phyloP scores from a whole-genome alignment of 1,140 invertebrate genomes.

The Ceratina japonica region DNA sequence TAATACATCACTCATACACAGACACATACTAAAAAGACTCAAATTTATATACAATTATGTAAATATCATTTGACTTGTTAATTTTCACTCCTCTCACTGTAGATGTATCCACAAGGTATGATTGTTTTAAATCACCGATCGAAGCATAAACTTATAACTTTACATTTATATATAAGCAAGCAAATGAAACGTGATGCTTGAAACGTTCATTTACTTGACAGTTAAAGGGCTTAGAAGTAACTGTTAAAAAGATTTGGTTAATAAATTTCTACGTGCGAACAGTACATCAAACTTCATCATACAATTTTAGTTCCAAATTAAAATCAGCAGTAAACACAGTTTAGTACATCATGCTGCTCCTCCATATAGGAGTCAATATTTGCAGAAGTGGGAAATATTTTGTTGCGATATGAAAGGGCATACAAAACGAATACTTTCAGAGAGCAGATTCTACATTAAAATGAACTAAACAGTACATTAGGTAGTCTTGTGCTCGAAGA shows the following conservation, averaged over 20 bases:
- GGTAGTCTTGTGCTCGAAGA: constrained; percentile 11
- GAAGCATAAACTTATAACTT: no score
- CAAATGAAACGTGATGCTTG: no score
- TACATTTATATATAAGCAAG: no score
- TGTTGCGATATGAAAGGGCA: background rate
- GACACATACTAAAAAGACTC: no score
- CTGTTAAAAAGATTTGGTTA: background rate
- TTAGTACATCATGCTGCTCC: background rate
- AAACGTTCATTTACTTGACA: no score
- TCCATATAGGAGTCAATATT: background rate
- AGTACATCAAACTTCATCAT: background rate
- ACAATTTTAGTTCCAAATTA: background rate
- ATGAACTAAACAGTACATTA: background rate
- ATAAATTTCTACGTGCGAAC: background rate
- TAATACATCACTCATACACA: constrained; percentile 5
- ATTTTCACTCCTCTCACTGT: background rate
- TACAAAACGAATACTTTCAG: constrained; percentile 18
- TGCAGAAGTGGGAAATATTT: background rate
- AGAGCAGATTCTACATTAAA: background rate
- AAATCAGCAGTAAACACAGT: background rate
- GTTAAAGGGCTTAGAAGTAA: background rate
- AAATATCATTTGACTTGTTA: background rate
- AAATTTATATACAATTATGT: background rate
- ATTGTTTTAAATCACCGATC: background rate
- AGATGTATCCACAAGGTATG: background rate